These are phyloP conservation scores for Limnodromus scolopaceus DNA, from an alignment of 2,797 vertebrate species.

Conservation along the genomic window DNA sequence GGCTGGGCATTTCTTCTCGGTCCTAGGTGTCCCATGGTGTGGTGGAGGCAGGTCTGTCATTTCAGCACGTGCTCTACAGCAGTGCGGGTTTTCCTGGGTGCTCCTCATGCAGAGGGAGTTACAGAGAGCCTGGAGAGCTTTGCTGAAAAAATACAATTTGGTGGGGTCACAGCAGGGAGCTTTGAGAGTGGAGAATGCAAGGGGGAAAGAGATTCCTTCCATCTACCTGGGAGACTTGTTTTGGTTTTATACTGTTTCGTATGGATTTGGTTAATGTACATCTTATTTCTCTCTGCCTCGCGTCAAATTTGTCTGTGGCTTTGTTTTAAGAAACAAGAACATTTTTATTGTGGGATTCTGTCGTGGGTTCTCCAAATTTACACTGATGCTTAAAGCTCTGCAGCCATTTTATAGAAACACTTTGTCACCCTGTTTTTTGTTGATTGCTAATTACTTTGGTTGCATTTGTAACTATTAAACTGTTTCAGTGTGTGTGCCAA, in stretches of 20 bases:
- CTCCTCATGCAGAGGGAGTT: not conserved
- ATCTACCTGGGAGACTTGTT: not conserved
- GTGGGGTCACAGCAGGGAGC: not conserved
- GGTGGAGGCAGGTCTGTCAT: not conserved
- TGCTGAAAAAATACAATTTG: not conserved
- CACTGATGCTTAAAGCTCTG: not conserved
- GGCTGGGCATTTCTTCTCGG: not conserved
- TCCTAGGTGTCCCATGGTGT: not conserved
- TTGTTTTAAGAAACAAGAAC: not conserved
- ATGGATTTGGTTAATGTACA: fast-evolving
- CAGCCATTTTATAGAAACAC: not conserved
- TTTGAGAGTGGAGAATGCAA: not conserved
- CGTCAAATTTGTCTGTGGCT: not conserved
- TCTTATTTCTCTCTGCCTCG: not conserved
- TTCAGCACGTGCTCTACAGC: not conserved
- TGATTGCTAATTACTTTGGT: not conserved
- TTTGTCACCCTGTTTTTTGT: not conserved
- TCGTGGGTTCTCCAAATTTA: not conserved
- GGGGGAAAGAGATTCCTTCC: not conserved
- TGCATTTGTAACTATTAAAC: not conserved
- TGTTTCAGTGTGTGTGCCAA: not conserved
- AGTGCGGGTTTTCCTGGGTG: not conserved
- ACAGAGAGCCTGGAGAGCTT: not conserved
- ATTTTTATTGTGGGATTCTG: not conserved
- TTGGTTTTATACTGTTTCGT: not conserved